Evolutionary conservation across 2,797 vertebrate species (phyloP).

Genomic region (Hylomyscus alleni): DNA sequence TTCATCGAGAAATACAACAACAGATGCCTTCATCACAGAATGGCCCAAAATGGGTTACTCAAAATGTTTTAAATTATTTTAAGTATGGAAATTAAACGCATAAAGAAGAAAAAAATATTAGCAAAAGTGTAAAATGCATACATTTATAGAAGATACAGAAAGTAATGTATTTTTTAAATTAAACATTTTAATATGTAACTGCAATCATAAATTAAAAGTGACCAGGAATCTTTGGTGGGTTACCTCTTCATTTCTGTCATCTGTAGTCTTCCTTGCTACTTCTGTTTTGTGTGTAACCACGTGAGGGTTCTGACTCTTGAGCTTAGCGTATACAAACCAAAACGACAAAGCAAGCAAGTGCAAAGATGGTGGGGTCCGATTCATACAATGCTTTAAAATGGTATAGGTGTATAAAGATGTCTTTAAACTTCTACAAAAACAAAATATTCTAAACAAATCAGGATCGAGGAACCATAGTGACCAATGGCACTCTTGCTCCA

Average conservation of each 20-base stretch:
- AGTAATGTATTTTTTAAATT: background rate
- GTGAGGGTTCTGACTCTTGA: background rate
- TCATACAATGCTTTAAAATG: background rate
- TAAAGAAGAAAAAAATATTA: background rate
- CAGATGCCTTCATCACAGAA: background rate
- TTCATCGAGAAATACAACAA: background rate
- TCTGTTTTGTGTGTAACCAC: background rate
- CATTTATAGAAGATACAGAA: background rate
- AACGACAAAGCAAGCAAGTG: background rate
- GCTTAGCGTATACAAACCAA: background rate
- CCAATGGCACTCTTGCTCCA: background rate
- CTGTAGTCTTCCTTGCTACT: background rate
- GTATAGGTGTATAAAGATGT: background rate
- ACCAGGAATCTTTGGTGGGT: background rate
- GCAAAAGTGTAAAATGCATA: background rate
- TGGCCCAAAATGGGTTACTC: background rate
- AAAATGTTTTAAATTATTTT: background rate
- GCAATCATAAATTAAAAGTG: too few relatives aligned
- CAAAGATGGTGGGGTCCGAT: background rate
- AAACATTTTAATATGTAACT: background rate
- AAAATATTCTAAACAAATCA: background rate
- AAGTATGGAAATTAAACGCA: background rate
- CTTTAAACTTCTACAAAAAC: background rate
- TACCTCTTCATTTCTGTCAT: background rate
- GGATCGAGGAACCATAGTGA: background rate